Evolutionary conservation across 2,888 invertebrate genomes (phyloP).

Genomic region (Heliconius erato): DNA sequence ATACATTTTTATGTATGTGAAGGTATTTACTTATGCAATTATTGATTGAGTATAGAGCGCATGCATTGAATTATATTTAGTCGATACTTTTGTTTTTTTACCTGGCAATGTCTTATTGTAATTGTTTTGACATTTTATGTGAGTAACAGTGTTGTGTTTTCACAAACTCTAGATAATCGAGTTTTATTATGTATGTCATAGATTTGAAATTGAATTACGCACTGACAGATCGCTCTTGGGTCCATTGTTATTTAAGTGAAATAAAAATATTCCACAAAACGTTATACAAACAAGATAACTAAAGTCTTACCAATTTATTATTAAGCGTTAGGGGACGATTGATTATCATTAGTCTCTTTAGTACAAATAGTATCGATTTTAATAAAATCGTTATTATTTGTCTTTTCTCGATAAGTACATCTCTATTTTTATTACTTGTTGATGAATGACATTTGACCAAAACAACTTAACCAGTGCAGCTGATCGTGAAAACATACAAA

Average conservation of each 20-base stretch:
- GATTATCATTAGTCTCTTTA: neutral
- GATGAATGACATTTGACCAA: conserved; percentile 26
- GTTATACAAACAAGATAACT: neutral
- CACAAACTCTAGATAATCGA: neutral
- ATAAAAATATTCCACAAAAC: neutral
- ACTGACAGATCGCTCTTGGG: too few species aligned
- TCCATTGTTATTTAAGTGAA: too few species aligned
- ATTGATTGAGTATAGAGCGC: conserved; percentile 9
- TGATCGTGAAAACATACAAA: conserved; percentile 46
- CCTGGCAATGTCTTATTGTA: neutral
- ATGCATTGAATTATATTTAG: neutral
- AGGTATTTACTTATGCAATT: conserved; percentile 1
- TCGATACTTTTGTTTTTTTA: conserved; percentile 13
- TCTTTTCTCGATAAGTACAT: neutral
- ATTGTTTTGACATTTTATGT: neutral
- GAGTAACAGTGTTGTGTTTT: neutral
- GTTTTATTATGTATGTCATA: neutral
- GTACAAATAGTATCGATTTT: neutral
- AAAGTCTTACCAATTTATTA: neutral
- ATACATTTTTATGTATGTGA: neutral
- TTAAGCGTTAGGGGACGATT: neutral
- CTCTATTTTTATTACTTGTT: conserved; percentile 28
- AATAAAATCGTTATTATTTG: neutral
- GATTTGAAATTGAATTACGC: neutral
- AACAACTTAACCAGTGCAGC: conserved; percentile 37